Percentiles rank a stretch among this genome's conserved stretches.
phyloP scores from a whole-genome alignment of 2,113 vertebrate genomes.

The Lonchura striata region DNA sequence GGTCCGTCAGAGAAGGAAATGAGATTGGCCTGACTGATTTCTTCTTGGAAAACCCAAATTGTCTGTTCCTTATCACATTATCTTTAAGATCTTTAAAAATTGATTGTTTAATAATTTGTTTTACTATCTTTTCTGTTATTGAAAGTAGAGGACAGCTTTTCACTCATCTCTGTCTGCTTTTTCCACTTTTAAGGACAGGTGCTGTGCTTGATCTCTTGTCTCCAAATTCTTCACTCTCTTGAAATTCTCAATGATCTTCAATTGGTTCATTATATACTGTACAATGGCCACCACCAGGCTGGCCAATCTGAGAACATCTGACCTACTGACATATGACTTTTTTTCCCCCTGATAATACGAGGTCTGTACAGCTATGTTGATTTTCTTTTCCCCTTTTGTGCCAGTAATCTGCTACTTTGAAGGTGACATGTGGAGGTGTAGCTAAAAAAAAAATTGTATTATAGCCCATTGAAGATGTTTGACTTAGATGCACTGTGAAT shows the following conservation, averaged over 20 bases:
- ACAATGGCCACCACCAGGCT: not conserved
- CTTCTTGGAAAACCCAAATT: constrained; percentile 9
- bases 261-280: not conserved
- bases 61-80: not conserved
- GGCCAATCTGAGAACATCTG: not conserved
- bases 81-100: not conserved
- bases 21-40: not conserved
- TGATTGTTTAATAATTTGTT: constrained; percentile 17
- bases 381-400: not conserved
- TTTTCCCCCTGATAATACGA: not conserved
- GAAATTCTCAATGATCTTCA: not conserved
- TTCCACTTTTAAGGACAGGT: not conserved
- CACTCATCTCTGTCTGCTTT: not conserved
- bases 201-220: not conserved
- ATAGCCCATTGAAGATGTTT: not conserved
- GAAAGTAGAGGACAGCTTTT: not conserved
- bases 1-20: not conserved
- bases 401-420: not conserved
- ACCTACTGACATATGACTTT: not conserved
- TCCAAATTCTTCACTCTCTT: not conserved
- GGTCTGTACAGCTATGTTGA: not conserved
- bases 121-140: not conserved
- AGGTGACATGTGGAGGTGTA: accelerated
- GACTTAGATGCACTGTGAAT: not conserved
- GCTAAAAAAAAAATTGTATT: not conserved